Evolutionary conservation across 2,888 invertebrate species (phyloP).

Genomic region (Nycteola revayana): DNA sequence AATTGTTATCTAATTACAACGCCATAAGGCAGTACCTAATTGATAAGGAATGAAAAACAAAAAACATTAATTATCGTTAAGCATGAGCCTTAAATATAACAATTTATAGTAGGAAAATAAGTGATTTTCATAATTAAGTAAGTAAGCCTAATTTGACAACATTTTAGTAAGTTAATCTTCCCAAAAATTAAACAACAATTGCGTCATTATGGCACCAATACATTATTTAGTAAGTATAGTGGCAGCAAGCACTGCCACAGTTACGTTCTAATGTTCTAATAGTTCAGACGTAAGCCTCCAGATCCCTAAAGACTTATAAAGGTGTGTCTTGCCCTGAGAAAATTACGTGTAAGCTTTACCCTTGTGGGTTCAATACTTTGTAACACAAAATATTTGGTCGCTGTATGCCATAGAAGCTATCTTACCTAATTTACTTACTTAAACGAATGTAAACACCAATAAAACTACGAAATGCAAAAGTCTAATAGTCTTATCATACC

Average conservation of each 20-base stretch:
- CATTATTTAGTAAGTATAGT: conserved; percentile 11
- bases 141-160: neutral
- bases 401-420: conserved; percentile 51
- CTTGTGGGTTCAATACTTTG: conserved; percentile 24
- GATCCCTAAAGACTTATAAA: conserved; percentile 4
- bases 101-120: too few species aligned
- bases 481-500: too few species aligned
- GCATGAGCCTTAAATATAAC: too few species aligned
- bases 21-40: conserved; percentile 8
- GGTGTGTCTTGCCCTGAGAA: conserved; percentile 9
- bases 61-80: neutral
- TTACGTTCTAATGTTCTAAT: conserved; percentile 6
- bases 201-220: conserved; percentile 37
- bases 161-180: conserved; percentile 2
- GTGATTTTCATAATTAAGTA: neutral
- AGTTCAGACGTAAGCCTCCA: conserved; percentile 5
- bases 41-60: neutral
- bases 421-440: conserved; percentile 17
- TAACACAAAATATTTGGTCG: conserved; percentile 61
- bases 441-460: conserved; percentile 8
- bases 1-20: conserved; percentile 3
- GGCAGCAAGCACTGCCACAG: conserved; percentile 7
- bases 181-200: conserved; percentile 15
- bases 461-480: conserved; percentile 30
- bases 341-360: conserved; percentile 15